These are phyloP conservation scores for Halictus ligatus DNA, from an alignment of 2,888 invertebrate species.

Conservation along the genomic window DNA sequence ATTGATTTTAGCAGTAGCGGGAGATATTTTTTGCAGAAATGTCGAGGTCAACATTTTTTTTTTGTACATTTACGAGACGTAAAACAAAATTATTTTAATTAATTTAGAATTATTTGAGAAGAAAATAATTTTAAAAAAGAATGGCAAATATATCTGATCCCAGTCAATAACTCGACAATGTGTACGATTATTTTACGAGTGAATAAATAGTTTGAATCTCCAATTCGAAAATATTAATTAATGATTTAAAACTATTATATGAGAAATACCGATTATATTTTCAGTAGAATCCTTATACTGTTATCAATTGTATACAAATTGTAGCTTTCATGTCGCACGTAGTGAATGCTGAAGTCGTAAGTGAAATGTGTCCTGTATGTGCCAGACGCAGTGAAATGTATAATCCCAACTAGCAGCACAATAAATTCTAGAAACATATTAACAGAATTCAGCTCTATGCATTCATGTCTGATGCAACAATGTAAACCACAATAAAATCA, in stretches of 20 bases:
- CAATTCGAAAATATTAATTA: neutral
- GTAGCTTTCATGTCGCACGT: neutral
- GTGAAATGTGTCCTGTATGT: constrained; percentile 40
- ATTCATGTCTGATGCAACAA: neutral
- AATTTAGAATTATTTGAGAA: neutral
- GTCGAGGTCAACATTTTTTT: neutral
- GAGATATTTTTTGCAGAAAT: neutral
- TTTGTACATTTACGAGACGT: neutral
- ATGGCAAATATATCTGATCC: too few species aligned
- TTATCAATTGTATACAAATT: neutral
- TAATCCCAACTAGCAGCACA: neutral
- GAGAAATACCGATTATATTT: neutral
- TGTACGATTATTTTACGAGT: neutral
- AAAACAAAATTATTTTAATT: neutral
- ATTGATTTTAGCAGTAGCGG: neutral
- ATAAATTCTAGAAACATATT: neutral
- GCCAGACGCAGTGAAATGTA: constrained; percentile 40
- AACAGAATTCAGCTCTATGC: neutral
- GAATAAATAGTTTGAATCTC: neutral
- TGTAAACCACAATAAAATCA: neutral
- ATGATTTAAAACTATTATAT: neutral
- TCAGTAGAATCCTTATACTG: neutral
- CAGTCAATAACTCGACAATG: neutral
- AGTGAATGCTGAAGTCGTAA: constrained; percentile 19
- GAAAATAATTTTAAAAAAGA: neutral